These are phyloP conservation scores for Microchirus variegatus DNA, from an alignment of 2,797 vertebrate genomes.

Conservation along the genomic window DNA sequence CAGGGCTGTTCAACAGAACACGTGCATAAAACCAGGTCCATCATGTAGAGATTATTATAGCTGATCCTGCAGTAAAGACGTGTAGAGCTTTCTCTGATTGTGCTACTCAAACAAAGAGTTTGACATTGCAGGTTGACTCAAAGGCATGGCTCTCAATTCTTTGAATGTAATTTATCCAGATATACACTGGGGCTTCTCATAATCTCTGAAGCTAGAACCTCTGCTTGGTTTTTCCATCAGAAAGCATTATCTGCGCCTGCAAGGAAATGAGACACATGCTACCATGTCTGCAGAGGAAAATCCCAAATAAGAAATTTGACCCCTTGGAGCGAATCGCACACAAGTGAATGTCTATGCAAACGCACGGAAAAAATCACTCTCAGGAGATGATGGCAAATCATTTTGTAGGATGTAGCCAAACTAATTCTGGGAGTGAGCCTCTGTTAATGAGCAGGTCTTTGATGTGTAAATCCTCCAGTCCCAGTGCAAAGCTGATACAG, in stretches of 20 bases:
- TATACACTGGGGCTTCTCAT: slow-evolving; percentile 29
- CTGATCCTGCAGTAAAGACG: slow-evolving; percentile 4
- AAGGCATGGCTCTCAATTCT: slow-evolving; percentile 23
- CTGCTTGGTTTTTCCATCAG: slow-evolving; percentile 55
- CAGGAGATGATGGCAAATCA: slow-evolving; percentile 52
- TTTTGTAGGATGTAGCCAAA: slow-evolving; percentile 69
- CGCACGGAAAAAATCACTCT: slow-evolving; percentile 19
- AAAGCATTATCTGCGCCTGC: slow-evolving; percentile 42
- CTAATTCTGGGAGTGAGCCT: slow-evolving; percentile 69
- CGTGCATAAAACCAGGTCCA: not conserved
- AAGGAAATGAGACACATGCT: slow-evolving; percentile 47
- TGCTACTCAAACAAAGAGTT: slow-evolving; percentile 36
- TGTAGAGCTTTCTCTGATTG: slow-evolving; percentile 5
- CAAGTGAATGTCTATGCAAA: not conserved
- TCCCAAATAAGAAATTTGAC: slow-evolving; percentile 49
- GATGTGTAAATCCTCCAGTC: slow-evolving; percentile 76
- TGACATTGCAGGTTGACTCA: slow-evolving; percentile 7
- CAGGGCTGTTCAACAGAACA: not conserved
- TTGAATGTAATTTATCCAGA: slow-evolving; percentile 57
- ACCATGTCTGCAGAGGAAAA: slow-evolving; percentile 38
- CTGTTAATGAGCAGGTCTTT: slow-evolving; percentile 74
- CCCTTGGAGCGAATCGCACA: slow-evolving; percentile 31
- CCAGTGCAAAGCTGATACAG: slow-evolving; percentile 59
- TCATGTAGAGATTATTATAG: slow-evolving; percentile 1
- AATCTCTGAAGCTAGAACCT: slow-evolving; percentile 39